These are phyloP conservation scores for Nycteola revayana DNA, from an alignment of 2,888 invertebrate species.

Conservation along the genomic window DNA sequence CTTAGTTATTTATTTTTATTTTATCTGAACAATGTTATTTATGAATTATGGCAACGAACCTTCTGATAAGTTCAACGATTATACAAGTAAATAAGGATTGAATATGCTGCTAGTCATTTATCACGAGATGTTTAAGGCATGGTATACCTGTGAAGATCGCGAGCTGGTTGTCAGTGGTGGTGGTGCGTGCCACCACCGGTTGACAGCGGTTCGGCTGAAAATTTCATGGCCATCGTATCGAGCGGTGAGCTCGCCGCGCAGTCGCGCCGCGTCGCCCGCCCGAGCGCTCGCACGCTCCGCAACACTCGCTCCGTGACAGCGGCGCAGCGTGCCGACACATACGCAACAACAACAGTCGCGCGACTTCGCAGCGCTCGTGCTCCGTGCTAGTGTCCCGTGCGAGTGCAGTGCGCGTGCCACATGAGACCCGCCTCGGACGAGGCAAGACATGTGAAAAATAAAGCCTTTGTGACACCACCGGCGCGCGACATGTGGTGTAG, in stretches of 20 bases:
- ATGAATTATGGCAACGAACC: too few relatives aligned
- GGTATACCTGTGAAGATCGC: too few relatives aligned
- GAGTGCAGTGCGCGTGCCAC: constrained; percentile 54
- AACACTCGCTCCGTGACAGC: constrained; percentile 48
- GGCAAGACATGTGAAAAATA: constrained; percentile 57
- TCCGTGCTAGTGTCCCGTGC: constrained; percentile 42
- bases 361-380: constrained; percentile 51
- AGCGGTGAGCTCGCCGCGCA: constrained; percentile 69
- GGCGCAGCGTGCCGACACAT: constrained; percentile 39
- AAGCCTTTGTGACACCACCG: constrained; percentile 49
- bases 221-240: constrained; percentile 80
- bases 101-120: too few relatives aligned
- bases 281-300: constrained; percentile 47
- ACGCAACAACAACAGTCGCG: constrained; percentile 55
- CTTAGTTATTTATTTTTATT: too few relatives aligned
- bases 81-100: too few relatives aligned
- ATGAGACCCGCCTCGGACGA: constrained; percentile 35
- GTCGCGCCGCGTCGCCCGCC: constrained; percentile 60
- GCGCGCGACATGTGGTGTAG: constrained; percentile 58
- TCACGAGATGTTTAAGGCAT: too few relatives aligned
- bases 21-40: too few relatives aligned
- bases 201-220: constrained; percentile 75
- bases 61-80: too few relatives aligned
- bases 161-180: too few relatives aligned
- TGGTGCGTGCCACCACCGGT: constrained; percentile 72